Evolutionary conservation across 2,797 vertebrate genomes (phyloP), one percentile per base, ranked within the genome.

Genomic region (Atherinosoma microstoma): DNA sequence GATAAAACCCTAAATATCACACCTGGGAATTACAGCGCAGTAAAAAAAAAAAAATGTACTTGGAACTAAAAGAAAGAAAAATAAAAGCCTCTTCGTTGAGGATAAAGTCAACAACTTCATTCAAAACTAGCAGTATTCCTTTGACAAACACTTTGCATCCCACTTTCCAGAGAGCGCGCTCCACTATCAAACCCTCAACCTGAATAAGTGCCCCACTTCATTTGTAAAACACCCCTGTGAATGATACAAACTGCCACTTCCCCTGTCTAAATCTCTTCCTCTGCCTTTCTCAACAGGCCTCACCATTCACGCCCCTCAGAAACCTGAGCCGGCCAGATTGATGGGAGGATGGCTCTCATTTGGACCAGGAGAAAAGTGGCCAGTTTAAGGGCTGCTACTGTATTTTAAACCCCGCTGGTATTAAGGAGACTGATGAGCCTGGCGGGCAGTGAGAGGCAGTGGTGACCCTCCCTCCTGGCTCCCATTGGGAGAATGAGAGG

Each of bases 341-440:
- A 94, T 93, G 91, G 73, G 78, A 70, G 82, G 75, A 74, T 0
- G 49, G 24, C 80, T 88, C 91, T 93, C 87, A 90, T 92, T 93
- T 89, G 92, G 89, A 89, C 77, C 77, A 0, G 73, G 84, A 87
- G 90, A 88, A 93, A 93, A 94, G 93, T 90, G 92, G 82, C 73
- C 87, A 85, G 78, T 94, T 95, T 93, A 94, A 83, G 59, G 66
- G 40, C 62, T 20, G 62, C 78, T 86, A 86, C 88, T 91, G 93
- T 93, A 93, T 93, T 94, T 95, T 92, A 93, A 93, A 88, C 57
- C 51, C 61, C 53, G 30, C 51, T 11, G 70, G 54, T 70, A 70
- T 87, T 89, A 87, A 91, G 70, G 80, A 91, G 83, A 90, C 79
- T 65, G 84, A 91, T 90, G 89, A 84, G 78, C 7, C 72, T 8